Base-by-base conservation (phyloP, 2,797 vertebrate species). In the Typhlichthys subterraneus region DNA sequence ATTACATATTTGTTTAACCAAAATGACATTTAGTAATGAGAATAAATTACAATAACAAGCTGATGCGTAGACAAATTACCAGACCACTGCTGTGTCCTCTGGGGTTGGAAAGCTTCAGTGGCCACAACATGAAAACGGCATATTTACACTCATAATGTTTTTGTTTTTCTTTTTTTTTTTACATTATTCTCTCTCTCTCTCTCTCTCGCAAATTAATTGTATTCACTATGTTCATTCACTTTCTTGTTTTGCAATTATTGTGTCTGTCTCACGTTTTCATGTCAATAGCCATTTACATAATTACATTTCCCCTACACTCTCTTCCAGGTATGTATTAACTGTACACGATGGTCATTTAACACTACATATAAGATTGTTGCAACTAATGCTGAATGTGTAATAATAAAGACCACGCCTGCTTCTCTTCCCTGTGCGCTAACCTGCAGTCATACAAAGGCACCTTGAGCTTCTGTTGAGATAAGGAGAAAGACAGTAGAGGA, bases 201-300 rank as follows among this genome's bases (percentile, higher is more conserved):
- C n/a, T 45, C 49, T 42, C 13, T 53, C 11, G 58, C 3, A 12
- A 45, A 45, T 13, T 55, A 12, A 15, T 38, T 53, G 17, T 15
- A 4, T 38, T 53, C 14, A 11, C 6, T 59, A 10, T 17, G 12
- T 64, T 59, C 45, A 13, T 17, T 68, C 13, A 12, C 12, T 1
- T 23, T 19, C 31, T 50, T 5, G 33, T 38, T 8, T 38, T 8
- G 23, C 33, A 38, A 38, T 1, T 38, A 38, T 8, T 1, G 5
- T 38, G 33, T 5, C 15, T 8, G 53, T 56, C 53, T 73, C 72
- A 55, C 52, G 63, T 51, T 51, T 57, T 50, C 59, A 63, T 82
- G 72, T 67, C 65, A 23, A 23, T 23, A 69, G 70, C 70, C 58
- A 48, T 76, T 77, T 72, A 61, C 70, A 64, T 55, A 3, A 53